Base-by-base conservation (phyloP, 2,797 vertebrate genomes). In the Anisognathus igniventris region DNA sequence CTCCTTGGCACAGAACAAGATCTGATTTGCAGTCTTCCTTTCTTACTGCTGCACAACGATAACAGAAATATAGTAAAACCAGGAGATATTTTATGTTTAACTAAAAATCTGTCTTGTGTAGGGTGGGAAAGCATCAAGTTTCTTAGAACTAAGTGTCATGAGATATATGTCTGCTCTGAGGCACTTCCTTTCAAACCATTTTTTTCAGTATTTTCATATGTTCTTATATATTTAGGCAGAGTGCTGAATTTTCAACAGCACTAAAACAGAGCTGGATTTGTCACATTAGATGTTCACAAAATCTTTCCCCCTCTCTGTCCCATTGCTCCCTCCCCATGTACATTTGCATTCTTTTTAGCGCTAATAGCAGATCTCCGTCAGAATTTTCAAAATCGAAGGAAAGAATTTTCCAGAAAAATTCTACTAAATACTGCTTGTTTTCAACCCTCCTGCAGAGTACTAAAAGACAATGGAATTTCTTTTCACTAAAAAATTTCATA, bases 121-220 rank as follows among this genome's bases (percentile, higher is more conserved):
- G 57, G 40, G 54, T 83, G 48, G 47, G 64, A 93, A 90, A 72
- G 70, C 48, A 86, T 94, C 22, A 18, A 3, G 48, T 92, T 87
- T 88, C 91, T 81, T 48, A 65, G 47, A 77, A 58, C 25, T 17
- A 70, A 91, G 79, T 66, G 66, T 74, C 28, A 48, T 9, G 20
- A 81, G 84, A 89, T 68, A 45, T 88, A 73, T 91, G 71, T 24
- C 47, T 88, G 39, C 62, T 92, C 62, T 86, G 44, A 86, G 58
- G 51, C 90, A 73, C 68, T 91, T 80, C 47, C 54, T 95, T 89
- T 89, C 47, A 71, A 62, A 58, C 19, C 10, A 19, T 54, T 84
- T 37, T 90, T 90, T 77, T 56, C 66, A 71, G 39, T 79, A 47
- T 83, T 89, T 93, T 90, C 28, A 7, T 57, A 3, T 76, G 23